Evolutionary conservation across 2,888 invertebrate species (phyloP).

Genomic region (Oligia fasciuncula): DNA sequence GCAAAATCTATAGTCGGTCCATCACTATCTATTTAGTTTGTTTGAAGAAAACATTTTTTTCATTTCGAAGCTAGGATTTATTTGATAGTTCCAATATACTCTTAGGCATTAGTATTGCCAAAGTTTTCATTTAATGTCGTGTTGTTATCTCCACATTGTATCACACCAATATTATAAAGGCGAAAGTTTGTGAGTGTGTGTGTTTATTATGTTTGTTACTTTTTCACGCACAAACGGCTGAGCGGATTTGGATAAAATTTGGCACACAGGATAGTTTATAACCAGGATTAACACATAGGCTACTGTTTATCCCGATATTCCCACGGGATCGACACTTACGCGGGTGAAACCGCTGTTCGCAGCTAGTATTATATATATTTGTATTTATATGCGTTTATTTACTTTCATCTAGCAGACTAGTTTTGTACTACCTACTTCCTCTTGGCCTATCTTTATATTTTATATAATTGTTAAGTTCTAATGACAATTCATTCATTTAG

Average conservation of each 20-base stretch:
- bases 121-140: neutral
- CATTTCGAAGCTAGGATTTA: neutral
- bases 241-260: too few relatives aligned
- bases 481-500: neutral
- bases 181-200: too few relatives aligned
- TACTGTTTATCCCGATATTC: too few relatives aligned
- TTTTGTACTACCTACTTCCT: neutral
- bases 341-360: too few relatives aligned
- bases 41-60: neutral
- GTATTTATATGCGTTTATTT: neutral
- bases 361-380: too few relatives aligned
- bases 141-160: neutral
- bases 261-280: too few relatives aligned
- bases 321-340: too few relatives aligned
- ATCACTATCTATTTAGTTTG: neutral
- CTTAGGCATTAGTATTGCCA: neutral
- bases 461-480: neutral
- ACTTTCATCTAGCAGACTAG: neutral
- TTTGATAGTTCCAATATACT: neutral
- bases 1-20: neutral
- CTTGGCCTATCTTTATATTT: neutral
- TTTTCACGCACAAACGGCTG: too few relatives aligned
- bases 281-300: too few relatives aligned
- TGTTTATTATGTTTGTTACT: too few relatives aligned
- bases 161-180: too few relatives aligned